Conservation (phyloP, 2,113 vertebrate genomes). For the Megaceryle maxima region DNA sequence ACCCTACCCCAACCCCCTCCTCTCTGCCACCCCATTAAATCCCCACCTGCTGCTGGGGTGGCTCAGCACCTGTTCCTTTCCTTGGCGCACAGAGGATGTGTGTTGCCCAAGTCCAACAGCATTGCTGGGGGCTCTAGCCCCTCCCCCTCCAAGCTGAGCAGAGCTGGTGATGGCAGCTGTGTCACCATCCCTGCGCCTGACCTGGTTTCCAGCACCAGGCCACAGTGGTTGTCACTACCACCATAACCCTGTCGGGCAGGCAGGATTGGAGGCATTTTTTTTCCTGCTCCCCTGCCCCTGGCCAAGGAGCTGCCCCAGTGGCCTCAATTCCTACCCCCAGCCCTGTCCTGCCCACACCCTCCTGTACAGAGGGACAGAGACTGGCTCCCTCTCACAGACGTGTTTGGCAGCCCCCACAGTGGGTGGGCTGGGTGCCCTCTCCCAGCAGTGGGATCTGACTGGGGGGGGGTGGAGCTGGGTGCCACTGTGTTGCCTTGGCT, state of each 20-base stretch:
- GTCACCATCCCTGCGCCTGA: not conserved
- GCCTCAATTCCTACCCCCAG: not conserved
- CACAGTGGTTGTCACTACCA: not conserved
- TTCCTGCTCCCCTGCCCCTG: not conserved
- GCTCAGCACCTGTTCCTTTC: not conserved
- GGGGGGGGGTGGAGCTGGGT: not conserved
- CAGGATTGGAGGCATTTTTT: not conserved
- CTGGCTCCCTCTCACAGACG: fast-evolving
- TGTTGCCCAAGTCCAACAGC: too few species aligned
- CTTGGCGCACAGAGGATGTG: fast-evolving
- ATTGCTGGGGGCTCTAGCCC: not conserved
- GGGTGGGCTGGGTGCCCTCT: not conserved
- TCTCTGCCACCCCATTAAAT: not conserved
- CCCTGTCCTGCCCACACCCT: fast-evolving
- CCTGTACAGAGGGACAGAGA: not conserved
- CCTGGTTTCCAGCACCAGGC: not conserved
- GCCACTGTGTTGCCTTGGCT: fast-evolving
- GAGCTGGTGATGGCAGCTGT: not conserved
- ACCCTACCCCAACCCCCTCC: not conserved
- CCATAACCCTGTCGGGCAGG: fast-evolving
- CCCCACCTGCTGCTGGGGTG: fast-evolving
- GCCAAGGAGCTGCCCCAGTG: fast-evolving
- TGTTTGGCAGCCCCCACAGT: not conserved
- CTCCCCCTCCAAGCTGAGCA: too few species aligned
- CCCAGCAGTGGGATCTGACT: fast-evolving